Conservation (phyloP, 2,113 vertebrate genomes). For the Brachyistius frenatus region DNA sequence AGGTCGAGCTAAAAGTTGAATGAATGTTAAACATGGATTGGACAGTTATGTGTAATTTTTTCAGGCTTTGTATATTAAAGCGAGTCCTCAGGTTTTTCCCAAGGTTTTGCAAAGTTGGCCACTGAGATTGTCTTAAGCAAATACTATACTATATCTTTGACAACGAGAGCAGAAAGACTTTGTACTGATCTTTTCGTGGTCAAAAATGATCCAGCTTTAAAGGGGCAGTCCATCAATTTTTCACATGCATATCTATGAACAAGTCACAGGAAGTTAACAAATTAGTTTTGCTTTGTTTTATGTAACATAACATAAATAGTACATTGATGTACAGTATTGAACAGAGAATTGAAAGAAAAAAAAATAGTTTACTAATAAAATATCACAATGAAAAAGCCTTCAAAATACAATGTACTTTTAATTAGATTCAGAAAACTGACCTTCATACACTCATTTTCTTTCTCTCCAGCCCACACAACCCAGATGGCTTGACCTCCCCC, state of each 20-base stretch:
- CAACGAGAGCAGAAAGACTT: not conserved
- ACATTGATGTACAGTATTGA: not conserved
- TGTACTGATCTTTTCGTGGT: not conserved
- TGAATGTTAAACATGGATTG: too few relatives aligned
- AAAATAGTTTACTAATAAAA: not conserved
- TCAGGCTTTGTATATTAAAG: not conserved
- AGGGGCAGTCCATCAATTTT: not conserved
- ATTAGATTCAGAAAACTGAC: constrained; percentile 25
- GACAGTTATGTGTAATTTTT: not conserved
- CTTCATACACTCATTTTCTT: constrained; percentile 42
- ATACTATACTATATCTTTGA: not conserved
- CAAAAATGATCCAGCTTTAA: not conserved
- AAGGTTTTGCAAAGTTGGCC: not conserved
- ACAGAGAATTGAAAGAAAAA: not conserved
- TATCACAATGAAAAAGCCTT: constrained; percentile 11
- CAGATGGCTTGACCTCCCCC: constrained; percentile 54
- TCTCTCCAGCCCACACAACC: constrained; percentile 1
- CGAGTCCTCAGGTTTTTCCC: not conserved
- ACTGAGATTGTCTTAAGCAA: not conserved
- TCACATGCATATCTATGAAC: not conserved
- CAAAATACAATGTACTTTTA: constrained; percentile 19
- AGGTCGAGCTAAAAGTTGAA: too few relatives aligned
- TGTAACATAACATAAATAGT: not conserved
- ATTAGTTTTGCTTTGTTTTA: not conserved
- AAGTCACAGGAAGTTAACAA: not conserved